Base-by-base conservation (phyloP, 2,888 invertebrate species). In the Agapetus fuscipes region DNA sequence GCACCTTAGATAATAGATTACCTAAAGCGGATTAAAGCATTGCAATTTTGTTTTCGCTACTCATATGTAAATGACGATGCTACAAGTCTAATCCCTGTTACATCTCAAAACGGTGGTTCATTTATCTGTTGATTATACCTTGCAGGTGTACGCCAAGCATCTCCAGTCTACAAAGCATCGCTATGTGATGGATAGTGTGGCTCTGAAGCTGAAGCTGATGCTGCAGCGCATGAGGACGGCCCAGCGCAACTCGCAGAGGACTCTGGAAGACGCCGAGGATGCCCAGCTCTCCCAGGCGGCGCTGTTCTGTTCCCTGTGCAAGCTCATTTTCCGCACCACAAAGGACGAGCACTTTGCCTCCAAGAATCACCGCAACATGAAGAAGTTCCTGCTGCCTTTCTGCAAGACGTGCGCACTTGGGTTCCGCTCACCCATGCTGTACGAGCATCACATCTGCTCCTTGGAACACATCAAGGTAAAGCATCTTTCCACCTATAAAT, bases 401-500 rank as follows among this genome's bases (percentile, higher is more conserved):
- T 88, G 88, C 54, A 79, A 80, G 52, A 72, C 80, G 32, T 89
- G 88, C 58, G 78, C 80, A 42, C 63, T 83, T 51, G 75, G 80
- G 26, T 87, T 86, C 64, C 80, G 83, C 52, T 84, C 85, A 48
- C 85, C 88, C 10, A 87, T 88, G 84, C 71, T 83, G 11, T 88
- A 82, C 58, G 87, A 89, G 56, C 82, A 80, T 46, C 89, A 89
- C 60, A 76, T 85, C 48, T 83, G 85, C 56, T 82, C 85, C 1
- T 62, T 87, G 49, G 83, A 83, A 42, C 88, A 88, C 54, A 76
- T 88, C 17, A 80, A 81, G 77, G 85, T 85, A 61, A 30, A n/a
- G 25, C 10, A 13, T 33, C 34, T 30, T 7, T 14, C 7, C 33
- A 30, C 34, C 26, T 30, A 35, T 33, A 16, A 9, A 11, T 30